phyloP scores from a whole-genome alignment of 2,113 vertebrate species.

The Aptenodytes forsteri region DNA sequence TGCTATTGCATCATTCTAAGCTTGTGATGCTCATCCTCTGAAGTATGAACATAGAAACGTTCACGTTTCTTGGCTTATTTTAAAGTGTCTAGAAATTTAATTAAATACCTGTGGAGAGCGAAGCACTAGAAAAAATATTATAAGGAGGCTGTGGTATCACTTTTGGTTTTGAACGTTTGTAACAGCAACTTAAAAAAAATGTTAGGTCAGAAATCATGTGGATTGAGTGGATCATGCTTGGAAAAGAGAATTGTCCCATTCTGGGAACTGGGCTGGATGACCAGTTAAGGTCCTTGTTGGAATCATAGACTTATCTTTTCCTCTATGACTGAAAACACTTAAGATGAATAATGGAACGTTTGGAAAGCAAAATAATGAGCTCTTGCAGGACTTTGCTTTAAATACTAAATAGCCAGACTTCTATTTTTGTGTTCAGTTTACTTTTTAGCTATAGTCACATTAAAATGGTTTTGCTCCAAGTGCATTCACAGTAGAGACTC shows the following conservation, averaged over 20 bases:
- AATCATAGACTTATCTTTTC: neutral
- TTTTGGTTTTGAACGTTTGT: neutral
- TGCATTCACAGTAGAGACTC: neutral
- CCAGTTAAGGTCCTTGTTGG: neutral
- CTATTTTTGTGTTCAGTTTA: neutral
- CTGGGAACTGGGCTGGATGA: neutral
- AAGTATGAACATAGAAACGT: too few species aligned
- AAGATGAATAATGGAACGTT: neutral
- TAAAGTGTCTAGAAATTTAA: neutral
- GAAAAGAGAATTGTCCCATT: neutral
- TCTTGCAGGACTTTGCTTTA: neutral
- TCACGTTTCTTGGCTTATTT: neutral
- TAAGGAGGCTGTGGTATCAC: neutral
- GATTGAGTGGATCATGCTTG: neutral
- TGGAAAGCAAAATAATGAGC: neutral
- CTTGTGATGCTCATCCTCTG: neutral
- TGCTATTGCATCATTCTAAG: neutral
- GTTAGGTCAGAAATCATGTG: neutral
- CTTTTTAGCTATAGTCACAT: neutral
- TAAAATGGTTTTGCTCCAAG: neutral
- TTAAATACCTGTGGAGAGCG: neutral
- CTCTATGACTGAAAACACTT: neutral
- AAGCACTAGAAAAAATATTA: neutral
- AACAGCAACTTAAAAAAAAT: neutral
- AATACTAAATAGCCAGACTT: neutral